Conservation (phyloP, 2,888 invertebrate genomes). For the Drosophila lacicola region DNA sequence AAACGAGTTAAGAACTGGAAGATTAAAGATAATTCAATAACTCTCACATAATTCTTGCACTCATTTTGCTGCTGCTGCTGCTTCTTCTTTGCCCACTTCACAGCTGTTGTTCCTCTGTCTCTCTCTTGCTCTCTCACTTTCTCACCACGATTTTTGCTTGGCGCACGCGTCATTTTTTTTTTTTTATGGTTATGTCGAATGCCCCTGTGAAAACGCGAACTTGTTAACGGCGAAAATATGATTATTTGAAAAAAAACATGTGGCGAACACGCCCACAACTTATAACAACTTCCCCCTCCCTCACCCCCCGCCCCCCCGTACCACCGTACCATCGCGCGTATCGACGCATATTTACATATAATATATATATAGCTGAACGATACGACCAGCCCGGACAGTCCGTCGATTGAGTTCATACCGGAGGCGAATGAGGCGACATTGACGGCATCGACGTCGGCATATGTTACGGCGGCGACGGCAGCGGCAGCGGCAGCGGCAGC, state of each 20-base stretch:
- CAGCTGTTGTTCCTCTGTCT: conserved; percentile 1
- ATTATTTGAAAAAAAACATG: conserved; percentile 8
- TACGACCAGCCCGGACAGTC: conserved; percentile 81
- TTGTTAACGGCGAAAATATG: background rate
- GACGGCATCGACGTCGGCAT: conserved; percentile 19
- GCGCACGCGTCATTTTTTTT: conserved; percentile 12
- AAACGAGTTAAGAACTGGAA: background rate
- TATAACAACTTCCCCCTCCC: conserved; percentile 1
- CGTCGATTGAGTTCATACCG: conserved; percentile 80
- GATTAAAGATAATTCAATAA: background rate
- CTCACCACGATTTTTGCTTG: conserved; percentile 9
- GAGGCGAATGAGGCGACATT: conserved; percentile 68
- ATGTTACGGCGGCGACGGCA: conserved; percentile 36
- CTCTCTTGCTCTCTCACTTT: background rate
- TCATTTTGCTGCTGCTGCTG: conserved; percentile 5
- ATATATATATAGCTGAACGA: conserved; percentile 61
- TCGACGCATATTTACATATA: background rate
- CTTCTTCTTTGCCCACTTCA: background rate
- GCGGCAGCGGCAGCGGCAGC: conserved; percentile 26
- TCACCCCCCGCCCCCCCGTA: background rate
- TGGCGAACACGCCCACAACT: conserved; percentile 12
- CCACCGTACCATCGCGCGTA: no score
- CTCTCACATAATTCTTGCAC: background rate
- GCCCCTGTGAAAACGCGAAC: conserved; percentile 4
- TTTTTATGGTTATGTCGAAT: conserved; percentile 1